A percentile compares a stretch with the other conserved stretches of the same genome.
Evolutionary conservation across 2,797 vertebrate species (phyloP).

Genomic region (Smutsia temminckii): DNA sequence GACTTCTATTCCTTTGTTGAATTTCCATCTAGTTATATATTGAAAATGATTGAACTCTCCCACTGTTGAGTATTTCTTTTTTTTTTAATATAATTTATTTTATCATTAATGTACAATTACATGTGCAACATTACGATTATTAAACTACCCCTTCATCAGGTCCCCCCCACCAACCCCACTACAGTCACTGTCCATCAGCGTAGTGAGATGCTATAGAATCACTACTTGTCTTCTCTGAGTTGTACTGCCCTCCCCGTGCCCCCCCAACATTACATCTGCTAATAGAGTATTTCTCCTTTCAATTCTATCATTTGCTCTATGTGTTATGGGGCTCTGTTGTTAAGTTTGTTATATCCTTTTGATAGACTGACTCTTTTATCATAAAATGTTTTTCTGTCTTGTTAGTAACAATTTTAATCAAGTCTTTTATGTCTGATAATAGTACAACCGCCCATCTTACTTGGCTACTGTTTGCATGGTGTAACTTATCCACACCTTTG

Average conservation of each 20-base stretch:
- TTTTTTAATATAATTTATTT: no score
- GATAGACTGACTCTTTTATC: background rate
- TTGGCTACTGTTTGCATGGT: background rate
- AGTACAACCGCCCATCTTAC: background rate
- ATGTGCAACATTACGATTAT: no score
- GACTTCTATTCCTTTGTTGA: background rate
- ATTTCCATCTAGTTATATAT: background rate
- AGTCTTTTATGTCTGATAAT: background rate
- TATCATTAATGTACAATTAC: no score
- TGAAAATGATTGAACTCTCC: background rate
- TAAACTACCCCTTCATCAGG: no score
- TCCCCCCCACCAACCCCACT: no score
- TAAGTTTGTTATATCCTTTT: background rate
- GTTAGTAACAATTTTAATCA: background rate
- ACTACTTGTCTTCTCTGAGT: no score
- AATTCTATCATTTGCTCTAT: background rate
- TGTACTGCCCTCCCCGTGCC: no score
- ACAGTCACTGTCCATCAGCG: no score
- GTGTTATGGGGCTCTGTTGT: background rate
- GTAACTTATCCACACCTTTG: background rate
- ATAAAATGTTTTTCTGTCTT: background rate
- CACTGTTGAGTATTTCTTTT: no score
- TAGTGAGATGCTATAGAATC: no score
- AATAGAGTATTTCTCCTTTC: background rate
- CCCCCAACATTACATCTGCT: no score